Base-by-base conservation (phyloP, 2,113 vertebrate species). In the Hyla sarda region DNA sequence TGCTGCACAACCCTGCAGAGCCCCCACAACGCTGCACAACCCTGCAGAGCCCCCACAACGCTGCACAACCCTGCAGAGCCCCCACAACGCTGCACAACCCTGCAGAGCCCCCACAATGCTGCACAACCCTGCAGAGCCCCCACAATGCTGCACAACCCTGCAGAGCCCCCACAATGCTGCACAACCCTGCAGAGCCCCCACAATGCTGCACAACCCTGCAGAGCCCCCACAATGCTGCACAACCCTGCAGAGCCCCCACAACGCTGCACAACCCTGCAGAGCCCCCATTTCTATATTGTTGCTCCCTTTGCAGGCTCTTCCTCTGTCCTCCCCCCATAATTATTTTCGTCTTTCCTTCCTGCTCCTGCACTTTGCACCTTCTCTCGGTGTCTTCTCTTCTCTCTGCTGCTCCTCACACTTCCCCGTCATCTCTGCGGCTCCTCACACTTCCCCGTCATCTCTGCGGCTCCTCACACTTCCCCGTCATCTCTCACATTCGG, bases 401-500 rank as follows among this genome's bases (percentile, higher is more conserved):
- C 28, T 2, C 45, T n/a, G n/a, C n/a, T n/a, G 23, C 71, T 19
- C 23, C 13, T 74, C 72, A 14, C 45, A 74, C 72, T 23, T 21
- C 13, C 32, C 56, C 58, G 21, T 30, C 47, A 28, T 93, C 90
- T 93, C 88, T 67, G n/a, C n/a, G n/a, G 23, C 71, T 19, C 23
- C 13, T 74, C 72, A 14, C 45, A 74, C 72, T 23, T 21, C 13
- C 32, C 56, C 58, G 21, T 30, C 47, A 28, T 93, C 90, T 93
- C 88, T 67, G n/a, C n/a, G n/a, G 23, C 71, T 19, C 23, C 13
- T 74, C 72, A 14, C 45, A 74, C 72, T 23, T 21, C 13, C 32
- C 56, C 58, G 21, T 30, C 47, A 28, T 93, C 90, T 93, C 88
- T 67, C 91, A 91, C 91, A 90, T 90, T 90, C 88, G 89, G 90